Evolutionary conservation across 2,113 vertebrate genomes (phyloP), one percentile per base, ranked within the genome.

Genomic region (Malurus melanocephalus): DNA sequence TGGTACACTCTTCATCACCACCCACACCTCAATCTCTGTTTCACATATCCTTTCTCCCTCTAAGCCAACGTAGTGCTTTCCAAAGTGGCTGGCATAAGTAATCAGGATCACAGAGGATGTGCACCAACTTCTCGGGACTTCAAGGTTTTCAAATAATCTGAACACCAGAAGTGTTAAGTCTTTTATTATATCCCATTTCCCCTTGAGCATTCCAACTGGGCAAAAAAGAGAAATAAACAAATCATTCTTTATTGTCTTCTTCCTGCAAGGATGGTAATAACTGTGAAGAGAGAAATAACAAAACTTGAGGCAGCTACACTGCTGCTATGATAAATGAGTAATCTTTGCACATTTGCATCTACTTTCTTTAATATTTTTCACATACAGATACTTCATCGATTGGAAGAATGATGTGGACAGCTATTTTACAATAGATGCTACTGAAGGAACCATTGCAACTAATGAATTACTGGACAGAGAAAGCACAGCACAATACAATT

Each of bases 391-490:
- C 93, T 98, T 99, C 96, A 98, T 99, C 49, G 99, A 99, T 95
- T 98, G 98, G 98, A 99, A 98, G 97, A 99, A 97, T 66, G 98
- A 99, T 95, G 88, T 98, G 93, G 98, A 99, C 97, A 99, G 97
- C 97, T 98, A 98, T 97, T 99, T 99, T 77, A 98, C 98, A 95
- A 98, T 99, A 83, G 98, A 99, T 84, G 98, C 98, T 13, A 98
- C 97, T 66, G 98, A 99, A 94, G 99, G 99, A 90, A 99, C 99
- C 12, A 98, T 99, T 89, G 98, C 98, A 91, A 99, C 99, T 72
- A 99, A 99, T 62, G 98, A 99, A 91, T 97, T 98, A 72, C 96
- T 99, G 72, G 99, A 99, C 98, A 97, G 99, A 93, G 99, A 99
- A 95, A 99, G 87, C 95, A 97, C 98, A 33, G 96, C 98, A 13